Base-by-base conservation (phyloP, 1,140 invertebrate genomes). In the Panagrolaimus sp. region DNA sequence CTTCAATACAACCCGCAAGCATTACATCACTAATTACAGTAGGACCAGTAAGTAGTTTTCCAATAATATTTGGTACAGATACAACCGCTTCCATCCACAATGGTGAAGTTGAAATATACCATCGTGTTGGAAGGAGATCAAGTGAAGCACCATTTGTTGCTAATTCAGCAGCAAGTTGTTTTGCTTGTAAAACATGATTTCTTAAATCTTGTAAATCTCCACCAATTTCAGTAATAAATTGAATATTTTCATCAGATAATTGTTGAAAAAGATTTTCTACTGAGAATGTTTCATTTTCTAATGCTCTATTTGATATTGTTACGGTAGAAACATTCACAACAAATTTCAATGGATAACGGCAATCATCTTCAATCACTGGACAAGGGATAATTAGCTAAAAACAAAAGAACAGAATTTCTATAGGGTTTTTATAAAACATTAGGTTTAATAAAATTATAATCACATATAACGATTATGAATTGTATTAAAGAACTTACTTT, bases 271-370 rank as follows among this genome's bases (percentile, higher is more conserved):
- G 51, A 57, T 57, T 57, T 20, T 57, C 51, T 11, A 57, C 27
- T 11, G 51, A 57, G 20, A 57, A 57, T 0, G 51, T 57, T 57
- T 57, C 51, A 11, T 27, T 57, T 8, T 57, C 51, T 11, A 57
- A 27, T 11, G 51, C 51, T 16, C 63, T 72, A 44, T 74, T 74
- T 13, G 70, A 63, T 9, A 72, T 11, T 1, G 70, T 46, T 1
- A 76, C 16, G 13, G 74, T 76, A 9, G 74, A 76, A 23, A 75
- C 61, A 20, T 65, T 73, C 1, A 65, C 51, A 13, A 72, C 67
- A 14, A 76, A 46, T 61, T 73, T 63, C 16, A 53, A 64, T 11
- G 74, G 74, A 20, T 76, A 67, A 42, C 75, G 70, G 23, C 63
- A 44, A 63, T 76, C 74, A 1, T 73, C 62, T 16, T 53, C 53